Conservation (phyloP, 1,140 invertebrate genomes). For the Varroa destructor region DNA sequence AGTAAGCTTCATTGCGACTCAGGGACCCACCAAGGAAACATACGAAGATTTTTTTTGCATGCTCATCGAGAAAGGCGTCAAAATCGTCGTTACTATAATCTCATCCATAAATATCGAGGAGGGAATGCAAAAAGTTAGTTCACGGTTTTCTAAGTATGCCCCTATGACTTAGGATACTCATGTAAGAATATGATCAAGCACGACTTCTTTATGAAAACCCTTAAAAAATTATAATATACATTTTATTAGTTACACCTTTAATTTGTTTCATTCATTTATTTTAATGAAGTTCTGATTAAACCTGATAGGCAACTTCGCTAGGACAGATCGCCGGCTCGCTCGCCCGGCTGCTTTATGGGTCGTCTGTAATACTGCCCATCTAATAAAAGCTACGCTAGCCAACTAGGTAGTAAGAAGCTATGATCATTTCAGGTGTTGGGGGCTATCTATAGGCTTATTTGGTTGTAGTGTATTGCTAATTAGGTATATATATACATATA, state of each 20-base stretch:
- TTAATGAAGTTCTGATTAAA: not conserved
- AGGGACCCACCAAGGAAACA: slow-evolving; percentile 9
- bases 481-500: too few relatives aligned
- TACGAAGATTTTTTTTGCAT: slow-evolving; percentile 10
- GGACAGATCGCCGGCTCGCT: too few relatives aligned
- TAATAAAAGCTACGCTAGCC: too few relatives aligned
- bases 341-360: too few relatives aligned
- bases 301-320: not conserved
- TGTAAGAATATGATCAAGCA: not conserved
- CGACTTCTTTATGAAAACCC: not conserved
- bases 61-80: slow-evolving; percentile 21
- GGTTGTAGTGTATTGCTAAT: too few relatives aligned
- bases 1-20: slow-evolving; percentile 3
- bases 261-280: slow-evolving; percentile 2
- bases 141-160: not conserved
- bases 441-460: too few relatives aligned
- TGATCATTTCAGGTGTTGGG: too few relatives aligned
- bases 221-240: not conserved
- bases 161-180: not conserved
- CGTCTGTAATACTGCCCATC: too few relatives aligned
- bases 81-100: not conserved
- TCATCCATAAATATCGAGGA: slow-evolving; percentile 18
- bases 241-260: not conserved
- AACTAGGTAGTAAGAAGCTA: too few relatives aligned
- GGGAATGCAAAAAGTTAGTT: slow-evolving; percentile 8